Percentiles rank a stretch among this genome's conserved stretches.
Evolutionary conservation across 2,888 invertebrate genomes (phyloP).

Genomic region (Brachyopa scutellaris): DNA sequence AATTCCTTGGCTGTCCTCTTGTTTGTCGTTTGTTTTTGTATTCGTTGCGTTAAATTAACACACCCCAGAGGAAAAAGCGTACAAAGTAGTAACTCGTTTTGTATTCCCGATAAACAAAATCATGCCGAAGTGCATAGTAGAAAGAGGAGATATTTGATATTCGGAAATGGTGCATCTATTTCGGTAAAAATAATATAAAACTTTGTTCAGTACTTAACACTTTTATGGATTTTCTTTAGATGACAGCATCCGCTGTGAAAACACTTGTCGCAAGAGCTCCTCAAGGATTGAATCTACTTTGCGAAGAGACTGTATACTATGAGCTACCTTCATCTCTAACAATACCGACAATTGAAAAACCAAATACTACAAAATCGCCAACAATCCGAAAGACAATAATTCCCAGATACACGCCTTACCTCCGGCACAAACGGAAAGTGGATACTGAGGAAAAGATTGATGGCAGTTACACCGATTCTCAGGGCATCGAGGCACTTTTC

Average conservation of each 20-base stretch:
- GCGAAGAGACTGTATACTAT: conserved; percentile 77
- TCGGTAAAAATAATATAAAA: conserved; percentile 74
- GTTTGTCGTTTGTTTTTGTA: conserved; percentile 21
- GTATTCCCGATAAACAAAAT: conserved; percentile 17
- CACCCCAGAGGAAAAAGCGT: conserved; percentile 11
- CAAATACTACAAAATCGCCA: conserved; percentile 19
- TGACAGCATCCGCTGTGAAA: conserved; percentile 74
- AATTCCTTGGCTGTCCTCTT: neutral
- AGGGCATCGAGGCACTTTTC: conserved; percentile 11
- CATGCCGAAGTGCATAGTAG: conserved; percentile 73
- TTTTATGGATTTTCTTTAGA: conserved; percentile 47
- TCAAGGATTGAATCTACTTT: conserved; percentile 75
- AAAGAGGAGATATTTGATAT: conserved; percentile 77
- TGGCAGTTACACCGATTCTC: neutral
- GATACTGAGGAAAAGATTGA: neutral
- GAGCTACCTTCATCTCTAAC: conserved; percentile 75
- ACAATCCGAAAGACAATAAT: neutral
- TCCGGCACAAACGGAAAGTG: neutral
- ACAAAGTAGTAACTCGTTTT: conserved; percentile 1
- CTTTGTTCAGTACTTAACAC: neutral
- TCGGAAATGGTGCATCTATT: conserved; percentile 76
- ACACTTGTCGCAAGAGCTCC: conserved; percentile 76
- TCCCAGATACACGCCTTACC: neutral
- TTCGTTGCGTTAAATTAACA: conserved; percentile 27
- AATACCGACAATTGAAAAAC: neutral